These are phyloP conservation scores for Trachelus stipa DNA, from an alignment of 2,888 invertebrate species.

Conservation along the genomic window DNA sequence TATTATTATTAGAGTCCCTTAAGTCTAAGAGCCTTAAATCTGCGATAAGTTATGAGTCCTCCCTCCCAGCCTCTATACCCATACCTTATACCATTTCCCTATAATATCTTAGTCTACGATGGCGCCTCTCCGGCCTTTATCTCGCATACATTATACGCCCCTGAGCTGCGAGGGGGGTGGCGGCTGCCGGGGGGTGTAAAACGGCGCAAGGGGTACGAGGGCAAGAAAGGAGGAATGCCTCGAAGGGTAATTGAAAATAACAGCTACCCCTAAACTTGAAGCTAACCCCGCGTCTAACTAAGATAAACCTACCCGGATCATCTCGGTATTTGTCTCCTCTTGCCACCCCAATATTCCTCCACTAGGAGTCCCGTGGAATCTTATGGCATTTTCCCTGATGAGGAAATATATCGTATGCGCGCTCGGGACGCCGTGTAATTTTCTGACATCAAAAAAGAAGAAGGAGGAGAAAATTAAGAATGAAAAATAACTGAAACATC, in stretches of 20 bases:
- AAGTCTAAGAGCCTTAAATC: slow-evolving; percentile 68
- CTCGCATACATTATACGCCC: slow-evolving; percentile 65
- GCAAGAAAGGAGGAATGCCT: slow-evolving; percentile 4
- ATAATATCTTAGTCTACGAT: slow-evolving; percentile 66
- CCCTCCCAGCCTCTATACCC: slow-evolving; percentile 24
- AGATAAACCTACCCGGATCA: slow-evolving; percentile 61
- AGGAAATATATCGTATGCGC: not conserved
- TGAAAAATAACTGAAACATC: too few species aligned
- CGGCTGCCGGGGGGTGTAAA: slow-evolving; percentile 26
- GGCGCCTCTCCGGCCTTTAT: slow-evolving; percentile 61
- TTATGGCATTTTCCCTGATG: not conserved
- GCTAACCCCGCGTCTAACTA: slow-evolving; percentile 57
- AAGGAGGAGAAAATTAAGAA: not conserved
- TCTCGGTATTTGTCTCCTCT: slow-evolving; percentile 35
- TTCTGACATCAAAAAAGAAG: not conserved
- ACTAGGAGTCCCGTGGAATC: not conserved
- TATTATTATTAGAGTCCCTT: slow-evolving; percentile 68
- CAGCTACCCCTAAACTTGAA: slow-evolving; percentile 55
- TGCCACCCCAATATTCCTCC: not conserved
- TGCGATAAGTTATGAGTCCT: slow-evolving; percentile 66
- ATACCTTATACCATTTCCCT: slow-evolving; percentile 64
- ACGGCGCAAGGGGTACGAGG: not conserved
- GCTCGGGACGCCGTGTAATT: not conserved
- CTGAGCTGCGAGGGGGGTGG: slow-evolving; percentile 41
- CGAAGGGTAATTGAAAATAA: slow-evolving; percentile 64